Conservation (phyloP, 2,113 vertebrate species). For the Menidia beryllina region DNA sequence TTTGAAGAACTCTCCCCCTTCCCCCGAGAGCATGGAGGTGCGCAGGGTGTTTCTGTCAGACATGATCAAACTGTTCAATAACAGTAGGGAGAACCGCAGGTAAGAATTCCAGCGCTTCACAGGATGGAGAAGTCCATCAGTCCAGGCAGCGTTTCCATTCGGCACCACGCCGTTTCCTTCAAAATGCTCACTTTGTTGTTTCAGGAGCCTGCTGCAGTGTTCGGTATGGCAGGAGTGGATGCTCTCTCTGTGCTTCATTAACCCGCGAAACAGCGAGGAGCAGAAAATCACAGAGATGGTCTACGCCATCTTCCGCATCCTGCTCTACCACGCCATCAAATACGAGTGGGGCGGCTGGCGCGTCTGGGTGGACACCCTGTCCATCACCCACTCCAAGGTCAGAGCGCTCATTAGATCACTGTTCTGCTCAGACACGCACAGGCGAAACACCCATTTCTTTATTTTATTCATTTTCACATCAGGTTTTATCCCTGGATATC, state of each 20-base stretch:
- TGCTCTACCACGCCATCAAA: conserved; percentile 97
- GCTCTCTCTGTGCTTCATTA: conserved; percentile 96
- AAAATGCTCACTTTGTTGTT: conserved; percentile 10
- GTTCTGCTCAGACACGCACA: background rate
- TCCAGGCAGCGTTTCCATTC: conserved; percentile 2
- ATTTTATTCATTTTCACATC: conserved; percentile 31
- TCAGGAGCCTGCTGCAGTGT: conserved; percentile 96
- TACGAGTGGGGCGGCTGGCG: conserved; percentile 99
- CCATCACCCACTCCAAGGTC: conserved; percentile 99
- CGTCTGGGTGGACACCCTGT: conserved; percentile 98
- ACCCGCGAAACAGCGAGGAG: conserved; percentile 91
- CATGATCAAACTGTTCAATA: conserved; percentile 99
- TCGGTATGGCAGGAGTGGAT: conserved; percentile 99
- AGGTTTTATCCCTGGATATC: too few relatives aligned
- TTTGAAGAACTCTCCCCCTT: conserved; percentile 88
- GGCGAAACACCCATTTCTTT: conserved; percentile 13
- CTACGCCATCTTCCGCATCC: conserved; percentile 96
- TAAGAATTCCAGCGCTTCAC: conserved; percentile 67
- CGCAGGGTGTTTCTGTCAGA: conserved; percentile 94
- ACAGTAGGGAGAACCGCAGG: conserved; percentile 97
- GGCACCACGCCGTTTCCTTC: background rate
- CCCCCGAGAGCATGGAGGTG: conserved; percentile 91
- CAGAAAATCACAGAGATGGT: conserved; percentile 99
- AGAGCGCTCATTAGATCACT: conserved; percentile 66
- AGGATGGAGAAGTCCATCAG: background rate